Evolutionary conservation across 2,113 vertebrate genomes (phyloP).

Genomic region (Cyanoramphus novaezelandiae): DNA sequence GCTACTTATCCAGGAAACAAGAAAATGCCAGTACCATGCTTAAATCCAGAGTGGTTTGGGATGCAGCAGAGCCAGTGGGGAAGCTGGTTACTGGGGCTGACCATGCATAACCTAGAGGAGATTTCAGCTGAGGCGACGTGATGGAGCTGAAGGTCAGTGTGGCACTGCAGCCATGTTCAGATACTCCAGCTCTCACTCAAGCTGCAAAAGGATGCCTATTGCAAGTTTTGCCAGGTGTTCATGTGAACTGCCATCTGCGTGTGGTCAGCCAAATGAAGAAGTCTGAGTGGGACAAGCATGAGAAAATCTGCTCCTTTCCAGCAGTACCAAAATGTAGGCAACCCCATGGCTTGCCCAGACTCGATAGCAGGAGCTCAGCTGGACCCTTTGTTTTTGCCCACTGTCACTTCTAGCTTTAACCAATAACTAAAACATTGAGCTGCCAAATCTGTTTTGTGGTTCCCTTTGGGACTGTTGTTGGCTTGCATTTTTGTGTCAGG

Average conservation of each 20-base stretch:
- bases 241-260: background rate
- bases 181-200: background rate
- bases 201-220: background rate
- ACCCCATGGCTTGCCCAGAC: background rate
- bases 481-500: background rate
- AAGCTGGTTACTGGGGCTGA: background rate
- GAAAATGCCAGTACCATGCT: background rate
- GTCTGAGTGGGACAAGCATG: background rate
- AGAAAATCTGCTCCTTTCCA: background rate
- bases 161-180: background rate
- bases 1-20: background rate
- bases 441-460: background rate
- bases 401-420: background rate
- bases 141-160: background rate
- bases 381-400: background rate
- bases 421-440: background rate
- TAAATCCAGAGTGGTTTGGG: fast-evolving
- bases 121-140: fast-evolving
- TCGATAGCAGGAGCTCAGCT: background rate
- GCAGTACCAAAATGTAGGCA: background rate
- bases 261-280: background rate
- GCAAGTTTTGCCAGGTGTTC: background rate
- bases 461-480: background rate
- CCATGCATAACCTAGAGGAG: background rate
- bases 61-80: background rate